Conservation (phyloP, 2,888 invertebrate genomes). For the Drosophila suboccidentalis region DNA sequence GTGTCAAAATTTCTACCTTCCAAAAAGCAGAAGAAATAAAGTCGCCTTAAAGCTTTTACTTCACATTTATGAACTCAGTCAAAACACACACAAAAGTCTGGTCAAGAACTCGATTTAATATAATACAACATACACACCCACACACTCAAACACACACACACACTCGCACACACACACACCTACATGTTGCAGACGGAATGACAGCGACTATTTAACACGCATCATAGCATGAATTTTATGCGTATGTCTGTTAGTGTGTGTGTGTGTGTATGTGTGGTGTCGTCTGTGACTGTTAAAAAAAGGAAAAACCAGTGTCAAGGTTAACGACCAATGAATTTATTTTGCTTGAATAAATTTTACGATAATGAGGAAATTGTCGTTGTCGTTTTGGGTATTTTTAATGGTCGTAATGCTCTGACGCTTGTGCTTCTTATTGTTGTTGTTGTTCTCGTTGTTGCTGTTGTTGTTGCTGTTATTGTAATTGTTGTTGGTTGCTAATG, state of each 20-base stretch:
- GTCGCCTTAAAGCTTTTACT: slow-evolving; percentile 22
- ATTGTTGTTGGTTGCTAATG: slow-evolving; percentile 35
- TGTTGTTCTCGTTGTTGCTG: slow-evolving; percentile 19
- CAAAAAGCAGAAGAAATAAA: not conserved
- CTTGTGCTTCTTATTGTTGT: slow-evolving; percentile 45
- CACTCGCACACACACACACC: slow-evolving; percentile 26
- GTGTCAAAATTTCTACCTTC: not conserved
- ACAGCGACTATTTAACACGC: slow-evolving; percentile 79
- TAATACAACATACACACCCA: slow-evolving; percentile 2
- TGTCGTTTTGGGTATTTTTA: slow-evolving; percentile 83
- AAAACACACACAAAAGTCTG: slow-evolving; percentile 32
- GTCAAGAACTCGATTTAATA: slow-evolving; percentile 24
- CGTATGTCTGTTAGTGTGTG: slow-evolving; percentile 9
- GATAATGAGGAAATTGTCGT: slow-evolving; percentile 85
- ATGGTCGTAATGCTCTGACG: slow-evolving; percentile 78
- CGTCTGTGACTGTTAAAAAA: slow-evolving; percentile 51
- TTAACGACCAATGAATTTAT: slow-evolving; percentile 86
- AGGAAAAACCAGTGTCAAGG: slow-evolving; percentile 86
- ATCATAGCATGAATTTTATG: slow-evolving; percentile 73
- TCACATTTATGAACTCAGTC: slow-evolving; percentile 38
- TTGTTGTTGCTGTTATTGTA: slow-evolving; percentile 20
- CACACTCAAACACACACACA: slow-evolving; percentile 22
- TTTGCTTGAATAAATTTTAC: slow-evolving; percentile 86
- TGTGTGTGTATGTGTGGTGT: slow-evolving; percentile 31
- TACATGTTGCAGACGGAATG: slow-evolving; percentile 50